A percentile compares a stretch with the other conserved stretches of the same genome.
Conservation (phyloP, 64 coral and sea anemone genomes). For the Pachyseris speciosa region DNA sequence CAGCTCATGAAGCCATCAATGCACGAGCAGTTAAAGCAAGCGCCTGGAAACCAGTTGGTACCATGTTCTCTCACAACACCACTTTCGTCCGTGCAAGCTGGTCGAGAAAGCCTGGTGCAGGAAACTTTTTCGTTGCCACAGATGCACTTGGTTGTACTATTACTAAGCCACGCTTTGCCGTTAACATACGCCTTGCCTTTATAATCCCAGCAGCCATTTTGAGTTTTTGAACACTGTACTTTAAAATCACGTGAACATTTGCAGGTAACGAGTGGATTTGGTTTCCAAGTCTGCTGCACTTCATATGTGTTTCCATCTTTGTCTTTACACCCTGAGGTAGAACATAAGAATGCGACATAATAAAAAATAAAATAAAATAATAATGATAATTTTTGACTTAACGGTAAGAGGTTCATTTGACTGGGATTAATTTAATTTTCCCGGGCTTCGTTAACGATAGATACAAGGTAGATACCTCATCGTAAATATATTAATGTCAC, state of each 20-base stretch:
- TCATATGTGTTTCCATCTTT: conserved; percentile 14
- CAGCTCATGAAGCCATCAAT: not conserved
- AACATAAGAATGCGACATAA: not conserved
- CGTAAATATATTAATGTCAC: too few species aligned
- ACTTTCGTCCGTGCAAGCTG: conserved; percentile 26
- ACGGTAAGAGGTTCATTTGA: too few species aligned
- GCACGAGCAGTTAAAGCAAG: conserved; percentile 36
- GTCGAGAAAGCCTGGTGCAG: conserved; percentile 23
- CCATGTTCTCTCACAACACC: conserved; percentile 1
- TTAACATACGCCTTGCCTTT: not conserved
- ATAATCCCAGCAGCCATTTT: conserved; percentile 4
- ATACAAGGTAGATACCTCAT: too few species aligned
- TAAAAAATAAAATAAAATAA: too few species aligned
- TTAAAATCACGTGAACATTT: not conserved
- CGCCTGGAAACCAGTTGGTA: conserved; percentile 6
- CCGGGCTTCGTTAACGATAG: too few species aligned
- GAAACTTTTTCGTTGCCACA: not conserved
- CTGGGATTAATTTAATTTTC: too few species aligned
- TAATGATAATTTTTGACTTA: too few species aligned
- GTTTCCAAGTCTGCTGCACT: not conserved
- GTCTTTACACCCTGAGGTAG: conserved; percentile 5
- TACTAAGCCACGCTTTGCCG: conserved; percentile 12
- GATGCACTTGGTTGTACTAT: not conserved
- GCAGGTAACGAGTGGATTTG: conserved; percentile 15
- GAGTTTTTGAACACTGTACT: not conserved